Base-by-base conservation (phyloP, 92 coral and sea anemone species). In the Phymanthus crucifer region DNA sequence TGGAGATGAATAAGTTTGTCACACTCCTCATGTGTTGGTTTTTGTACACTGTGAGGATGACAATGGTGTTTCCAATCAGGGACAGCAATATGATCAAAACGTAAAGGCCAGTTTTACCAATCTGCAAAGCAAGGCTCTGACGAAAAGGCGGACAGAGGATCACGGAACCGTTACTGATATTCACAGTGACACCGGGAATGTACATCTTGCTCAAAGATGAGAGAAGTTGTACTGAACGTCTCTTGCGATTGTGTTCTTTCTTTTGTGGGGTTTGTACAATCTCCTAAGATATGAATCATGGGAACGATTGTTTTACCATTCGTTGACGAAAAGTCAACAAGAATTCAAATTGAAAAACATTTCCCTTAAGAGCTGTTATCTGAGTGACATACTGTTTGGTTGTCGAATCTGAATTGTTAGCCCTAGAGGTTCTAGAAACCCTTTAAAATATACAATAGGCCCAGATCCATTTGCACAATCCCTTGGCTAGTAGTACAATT, bases 1-100 rank as follows among this genome's bases (percentile, higher is more conserved):
- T 92, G 35, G 91, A 87, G 64, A 92, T 92, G 87, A 92, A 92
- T 16, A 92, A 66, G 84, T 92, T 92, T 5, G 91, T 92, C 31
- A 92, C 93, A 40, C 89, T 92, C 72, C 88, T 68, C 91, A 92
- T 81, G 32, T 88, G 93, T 13, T 71, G 83, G 78, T 87, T 92
- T 46, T 90, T 78, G 89, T 84, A 87, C 19, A 92, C 91, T 31
- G 93, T 89, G 48, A 87, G 71, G 6, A 92, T 85, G 23, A 92
- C 97, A 6, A 92, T 75, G 26, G 93, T 79, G 72, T 92, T 92
- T 16, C 97, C 97, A 37, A 85, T 73, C 82, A 92, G 83, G 3
- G 97, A 92, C 31, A 86, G 74, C 9, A 61, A 24, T 26, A 92
- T 92, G 64, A 92, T 89, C 2, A 84, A 1, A 3, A 58, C 78